Conservation (phyloP, 2,113 vertebrate genomes). For the Syrmaticus mikado region DNA sequence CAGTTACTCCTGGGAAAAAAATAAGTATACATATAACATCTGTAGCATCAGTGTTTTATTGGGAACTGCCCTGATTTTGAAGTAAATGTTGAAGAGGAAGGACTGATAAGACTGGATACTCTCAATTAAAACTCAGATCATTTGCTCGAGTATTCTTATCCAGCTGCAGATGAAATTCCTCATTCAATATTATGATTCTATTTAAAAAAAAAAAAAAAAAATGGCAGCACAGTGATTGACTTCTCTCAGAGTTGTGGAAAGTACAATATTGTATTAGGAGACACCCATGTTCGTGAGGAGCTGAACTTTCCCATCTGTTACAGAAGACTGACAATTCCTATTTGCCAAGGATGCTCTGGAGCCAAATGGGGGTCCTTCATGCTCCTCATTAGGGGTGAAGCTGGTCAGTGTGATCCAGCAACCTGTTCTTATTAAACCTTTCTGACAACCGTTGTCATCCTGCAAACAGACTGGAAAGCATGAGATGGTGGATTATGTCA, state of each 20-base stretch:
- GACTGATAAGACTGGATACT: background rate
- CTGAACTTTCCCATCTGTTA: fast-evolving
- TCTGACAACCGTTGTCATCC: background rate
- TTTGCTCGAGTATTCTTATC: background rate
- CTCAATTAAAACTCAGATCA: background rate
- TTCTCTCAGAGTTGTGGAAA: background rate
- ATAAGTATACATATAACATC: background rate
- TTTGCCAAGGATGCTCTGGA: fast-evolving
- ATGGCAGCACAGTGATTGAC: background rate
- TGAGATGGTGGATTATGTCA: fast-evolving
- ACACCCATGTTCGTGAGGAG: background rate
- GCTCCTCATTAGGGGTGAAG: background rate
- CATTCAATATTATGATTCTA: background rate
- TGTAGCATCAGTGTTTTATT: background rate
- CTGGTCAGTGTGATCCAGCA: background rate
- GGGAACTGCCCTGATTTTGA: background rate
- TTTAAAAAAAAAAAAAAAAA: fast-evolving
- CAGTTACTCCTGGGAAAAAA: background rate
- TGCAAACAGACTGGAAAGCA: background rate
- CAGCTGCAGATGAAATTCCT: background rate
- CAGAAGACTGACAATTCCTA: background rate
- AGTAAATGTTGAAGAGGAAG: background rate
- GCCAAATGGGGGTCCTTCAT: background rate
- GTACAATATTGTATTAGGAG: background rate
- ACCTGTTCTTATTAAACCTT: background rate